Conservation (phyloP, 2,797 vertebrate genomes). For the Melanotaenia boesemani region DNA sequence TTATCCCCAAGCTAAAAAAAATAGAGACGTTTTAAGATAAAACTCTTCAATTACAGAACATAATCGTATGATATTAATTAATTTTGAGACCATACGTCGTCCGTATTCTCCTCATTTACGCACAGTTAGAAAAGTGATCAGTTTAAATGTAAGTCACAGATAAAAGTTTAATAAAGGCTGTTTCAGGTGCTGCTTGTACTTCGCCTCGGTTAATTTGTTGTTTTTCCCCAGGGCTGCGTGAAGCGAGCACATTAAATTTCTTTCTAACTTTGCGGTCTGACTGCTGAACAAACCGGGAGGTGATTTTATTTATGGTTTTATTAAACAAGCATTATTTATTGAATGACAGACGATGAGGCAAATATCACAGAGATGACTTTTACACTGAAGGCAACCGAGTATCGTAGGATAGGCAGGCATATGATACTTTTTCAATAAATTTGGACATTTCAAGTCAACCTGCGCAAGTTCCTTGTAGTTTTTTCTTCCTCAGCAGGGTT, state of each 20-base stretch:
- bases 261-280: background rate
- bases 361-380: constrained; percentile 59
- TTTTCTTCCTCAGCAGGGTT: constrained; percentile 1
- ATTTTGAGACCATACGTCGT: too few species aligned
- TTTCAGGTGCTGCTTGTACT: too few species aligned
- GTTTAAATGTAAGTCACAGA: too few species aligned
- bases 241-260: background rate
- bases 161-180: too few species aligned
- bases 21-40: too few species aligned
- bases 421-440: constrained; percentile 34
- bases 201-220: too few species aligned
- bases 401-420: constrained; percentile 45
- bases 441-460: constrained; percentile 50
- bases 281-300: constrained; percentile 37
- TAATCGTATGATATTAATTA: too few species aligned
- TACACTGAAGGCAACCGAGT: constrained; percentile 46
- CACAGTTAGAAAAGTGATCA: too few species aligned
- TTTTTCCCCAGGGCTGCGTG: too few species aligned
- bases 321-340: constrained; percentile 81
- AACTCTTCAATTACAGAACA: too few species aligned
- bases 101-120: too few species aligned
- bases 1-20: too few species aligned
- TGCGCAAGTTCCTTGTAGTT: constrained; percentile 60
- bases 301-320: constrained; percentile 69
- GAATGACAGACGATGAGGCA: constrained; percentile 58